phyloP scores from a whole-genome alignment of 2,797 vertebrate genomes.

The Neomorphus geoffroyi region DNA sequence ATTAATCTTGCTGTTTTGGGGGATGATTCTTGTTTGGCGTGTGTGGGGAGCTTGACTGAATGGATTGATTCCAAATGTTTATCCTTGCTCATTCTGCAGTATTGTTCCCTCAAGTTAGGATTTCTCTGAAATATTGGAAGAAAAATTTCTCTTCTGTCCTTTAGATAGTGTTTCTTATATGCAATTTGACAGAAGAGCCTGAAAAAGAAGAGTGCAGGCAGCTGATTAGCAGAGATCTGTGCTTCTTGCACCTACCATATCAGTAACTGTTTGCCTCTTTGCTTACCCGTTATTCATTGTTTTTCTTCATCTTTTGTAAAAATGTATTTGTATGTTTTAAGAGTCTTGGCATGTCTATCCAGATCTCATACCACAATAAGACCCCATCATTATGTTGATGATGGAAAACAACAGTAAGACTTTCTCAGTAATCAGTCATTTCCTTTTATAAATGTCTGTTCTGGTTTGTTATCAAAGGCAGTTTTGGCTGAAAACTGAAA shows the following conservation, averaged over 20 bases:
- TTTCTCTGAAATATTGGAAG: background rate
- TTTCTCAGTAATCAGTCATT: background rate
- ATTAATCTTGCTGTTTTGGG: background rate
- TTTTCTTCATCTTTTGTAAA: constrained; percentile 20
- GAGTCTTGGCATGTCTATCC: background rate
- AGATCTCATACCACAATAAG: constrained; percentile 30
- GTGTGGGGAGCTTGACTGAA: background rate
- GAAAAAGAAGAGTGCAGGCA: background rate
- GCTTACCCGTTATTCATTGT: background rate
- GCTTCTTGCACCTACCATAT: background rate
- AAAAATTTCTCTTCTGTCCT: background rate
- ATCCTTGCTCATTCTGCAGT: background rate
- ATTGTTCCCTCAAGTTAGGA: background rate
- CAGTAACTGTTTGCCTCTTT: background rate
- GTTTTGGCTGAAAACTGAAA: background rate
- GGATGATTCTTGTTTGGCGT: background rate
- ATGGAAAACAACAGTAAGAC: constrained; percentile 42
- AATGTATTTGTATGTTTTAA: background rate
- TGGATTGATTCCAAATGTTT: background rate
- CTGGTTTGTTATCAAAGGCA: constrained; percentile 23
- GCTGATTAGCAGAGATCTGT: background rate
- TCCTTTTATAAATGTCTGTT: constrained; percentile 34
- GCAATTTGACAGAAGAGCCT: background rate
- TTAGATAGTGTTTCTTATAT: background rate
- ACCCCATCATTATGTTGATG: constrained; percentile 39